Percentiles rank a stretch among this genome's conserved stretches.
Evolutionary conservation across 2,888 invertebrate species (phyloP).

Genomic region (Polyploca ridens): DNA sequence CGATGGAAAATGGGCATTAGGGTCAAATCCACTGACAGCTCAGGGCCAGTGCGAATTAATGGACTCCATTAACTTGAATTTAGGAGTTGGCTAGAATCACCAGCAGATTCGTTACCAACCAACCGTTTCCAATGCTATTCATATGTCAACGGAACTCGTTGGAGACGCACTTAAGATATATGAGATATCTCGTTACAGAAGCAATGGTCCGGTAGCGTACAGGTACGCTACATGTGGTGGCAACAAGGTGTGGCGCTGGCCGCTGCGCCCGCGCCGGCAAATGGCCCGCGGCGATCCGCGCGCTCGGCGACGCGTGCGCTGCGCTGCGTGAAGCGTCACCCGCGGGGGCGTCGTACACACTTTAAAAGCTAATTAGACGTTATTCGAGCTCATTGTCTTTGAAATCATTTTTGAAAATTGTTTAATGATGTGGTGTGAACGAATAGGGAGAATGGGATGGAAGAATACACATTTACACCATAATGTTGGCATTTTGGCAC

Average conservation of each 20-base stretch:
- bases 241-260: conserved; percentile 60
- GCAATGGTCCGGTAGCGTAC: conserved; percentile 17
- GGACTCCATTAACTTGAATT: no score
- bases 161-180: not conserved
- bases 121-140: not conserved
- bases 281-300: conserved; percentile 51
- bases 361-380: conserved; percentile 46
- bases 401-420: not conserved
- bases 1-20: no score
- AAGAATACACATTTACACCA: no score
- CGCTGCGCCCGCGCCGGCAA: conserved; percentile 32
- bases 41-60: no score
- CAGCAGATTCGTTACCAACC: not conserved
- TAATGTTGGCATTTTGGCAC: no score
- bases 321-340: not conserved
- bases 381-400: conserved; percentile 31
- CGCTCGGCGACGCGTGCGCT: conserved; percentile 24
- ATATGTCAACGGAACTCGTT: not conserved
- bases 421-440: no score
- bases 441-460: no score
- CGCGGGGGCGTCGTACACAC: conserved; percentile 23
- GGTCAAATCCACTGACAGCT: no score
- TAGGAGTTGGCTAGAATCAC: not conserved
- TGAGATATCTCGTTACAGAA: conserved; percentile 15
- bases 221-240: conserved; percentile 49